These are phyloP conservation scores for Telmatherina bonti DNA, from an alignment of 2,797 vertebrate genomes.

Conservation along the genomic window DNA sequence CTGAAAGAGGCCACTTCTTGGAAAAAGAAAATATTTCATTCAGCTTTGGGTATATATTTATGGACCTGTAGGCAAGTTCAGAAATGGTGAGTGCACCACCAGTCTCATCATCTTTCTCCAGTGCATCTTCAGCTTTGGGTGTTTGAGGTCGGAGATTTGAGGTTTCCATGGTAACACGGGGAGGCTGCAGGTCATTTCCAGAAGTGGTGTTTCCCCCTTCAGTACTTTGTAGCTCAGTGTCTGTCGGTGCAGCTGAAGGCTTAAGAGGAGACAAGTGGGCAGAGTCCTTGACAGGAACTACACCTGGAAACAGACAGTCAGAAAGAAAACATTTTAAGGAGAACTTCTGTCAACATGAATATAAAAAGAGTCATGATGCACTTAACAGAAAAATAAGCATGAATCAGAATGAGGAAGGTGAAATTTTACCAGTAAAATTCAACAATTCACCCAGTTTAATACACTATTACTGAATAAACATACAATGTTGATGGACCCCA, in stretches of 20 bases:
- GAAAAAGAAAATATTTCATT: background rate
- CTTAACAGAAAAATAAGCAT: background rate
- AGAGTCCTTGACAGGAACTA: conserved; percentile 77
- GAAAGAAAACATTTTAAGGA: background rate
- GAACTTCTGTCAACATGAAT: background rate
- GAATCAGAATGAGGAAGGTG: background rate
- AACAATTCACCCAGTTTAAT: background rate
- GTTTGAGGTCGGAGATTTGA: conserved; percentile 70
- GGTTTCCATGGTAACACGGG: conserved; percentile 69
- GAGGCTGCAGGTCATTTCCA: conserved; percentile 63
- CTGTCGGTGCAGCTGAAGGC: conserved; percentile 61
- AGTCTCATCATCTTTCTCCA: conserved; percentile 69
- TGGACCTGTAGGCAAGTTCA: conserved; percentile 89
- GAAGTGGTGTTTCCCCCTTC: conserved; percentile 50
- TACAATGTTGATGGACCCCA: background rate
- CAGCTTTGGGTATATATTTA: background rate
- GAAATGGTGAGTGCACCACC: conserved; percentile 88
- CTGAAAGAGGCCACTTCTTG: background rate
- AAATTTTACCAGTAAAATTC: background rate
- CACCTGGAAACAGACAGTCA: conserved; percentile 62
- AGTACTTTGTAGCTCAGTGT: conserved; percentile 64
- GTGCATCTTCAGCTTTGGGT: conserved; percentile 71
- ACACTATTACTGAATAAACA: background rate
- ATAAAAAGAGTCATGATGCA: background rate
- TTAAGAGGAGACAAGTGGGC: conserved; percentile 78